A percentile compares a stretch with the other conserved stretches of the same genome.
Conservation (phyloP, 2,113 vertebrate genomes). For the Callopanchax toddi region DNA sequence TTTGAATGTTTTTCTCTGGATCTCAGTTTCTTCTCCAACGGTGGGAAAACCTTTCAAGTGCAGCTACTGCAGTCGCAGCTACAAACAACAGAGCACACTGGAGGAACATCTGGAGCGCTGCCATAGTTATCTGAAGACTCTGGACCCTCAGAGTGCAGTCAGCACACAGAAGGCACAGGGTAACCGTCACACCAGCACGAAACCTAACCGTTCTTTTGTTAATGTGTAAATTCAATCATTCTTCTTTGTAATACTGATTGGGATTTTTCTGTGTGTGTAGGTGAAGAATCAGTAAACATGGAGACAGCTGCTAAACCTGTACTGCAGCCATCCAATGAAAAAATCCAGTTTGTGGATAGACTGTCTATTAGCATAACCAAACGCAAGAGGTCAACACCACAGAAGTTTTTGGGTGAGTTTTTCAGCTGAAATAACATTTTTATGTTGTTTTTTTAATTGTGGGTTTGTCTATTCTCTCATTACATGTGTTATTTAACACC, state of each 20-base stretch:
- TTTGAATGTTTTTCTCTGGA: slow-evolving; percentile 13
- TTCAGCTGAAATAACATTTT: too few relatives aligned
- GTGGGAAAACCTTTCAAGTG: slow-evolving; percentile 96
- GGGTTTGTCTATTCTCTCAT: too few relatives aligned
- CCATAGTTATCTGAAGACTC: slow-evolving; percentile 91
- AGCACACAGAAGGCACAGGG: slow-evolving; percentile 77
- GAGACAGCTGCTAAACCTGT: slow-evolving; percentile 85
- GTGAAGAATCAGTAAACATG: slow-evolving; percentile 87
- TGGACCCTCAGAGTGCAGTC: slow-evolving; percentile 82
- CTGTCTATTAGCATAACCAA: slow-evolving; percentile 92
- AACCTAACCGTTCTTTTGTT: background rate
- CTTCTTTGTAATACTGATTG: background rate
- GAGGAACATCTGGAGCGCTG: slow-evolving; percentile 94
- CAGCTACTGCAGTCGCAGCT: slow-evolving; percentile 95
- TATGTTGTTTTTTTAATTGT: too few relatives aligned
- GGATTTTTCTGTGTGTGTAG: slow-evolving; percentile 64
- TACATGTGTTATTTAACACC: too few relatives aligned
- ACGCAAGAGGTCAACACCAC: slow-evolving; percentile 93
- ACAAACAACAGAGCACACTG: slow-evolving; percentile 93
- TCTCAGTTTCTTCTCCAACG: slow-evolving; percentile 89
- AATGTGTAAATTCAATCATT: background rate
- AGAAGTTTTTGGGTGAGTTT: slow-evolving; percentile 94
- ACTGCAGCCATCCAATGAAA: slow-evolving; percentile 87
- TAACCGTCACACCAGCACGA: slow-evolving; percentile 42
- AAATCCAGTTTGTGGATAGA: slow-evolving; percentile 88